Base-by-base conservation (phyloP, 2,113 vertebrate species). In the Pseudopodoces humilis region DNA sequence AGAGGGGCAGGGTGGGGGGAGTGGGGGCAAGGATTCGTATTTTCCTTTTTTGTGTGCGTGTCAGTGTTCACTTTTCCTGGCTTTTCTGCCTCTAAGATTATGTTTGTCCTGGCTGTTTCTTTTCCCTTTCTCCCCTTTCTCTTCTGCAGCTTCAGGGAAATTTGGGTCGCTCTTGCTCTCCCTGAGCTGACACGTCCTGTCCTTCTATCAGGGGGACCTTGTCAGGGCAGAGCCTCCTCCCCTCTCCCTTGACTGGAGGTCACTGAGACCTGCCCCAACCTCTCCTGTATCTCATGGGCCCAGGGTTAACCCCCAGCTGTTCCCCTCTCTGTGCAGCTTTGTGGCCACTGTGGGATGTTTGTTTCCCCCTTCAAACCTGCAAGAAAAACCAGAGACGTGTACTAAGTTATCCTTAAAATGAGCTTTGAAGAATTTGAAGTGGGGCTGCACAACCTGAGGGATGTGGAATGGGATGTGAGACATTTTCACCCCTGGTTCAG, bases 401-500 rank as follows among this genome's bases (percentile, higher is more conserved):
- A 21, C 10, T 28, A 35, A 94, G 19, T 44, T 50, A 56, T 52
- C 13, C 20, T 78, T 65, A 41, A 82, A 89, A 31, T n/a, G 8
- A 46, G 46, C 82, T 50, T 44, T 59, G 59, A 69, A 65, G 46
- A 52, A 31, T 23, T 63, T 89, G 24, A 64, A 83, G 52, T 53
- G 31, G 27, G 41, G 27, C 68, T 78, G 56, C 24, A 37, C 58
- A 58, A 64, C 58, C 52, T 4, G 11, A 63, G 44, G 15, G 44
- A 74, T 31, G 22, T 77, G 68, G 59, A 92, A 88, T 5, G n/a
- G 87, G 58, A 79, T 91, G 81, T 52, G 76, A 70, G 82, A 90
- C 10, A 13, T 88, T 91, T 93, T 88, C 84, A 86, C 87, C 70
- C 83, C 69, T 95, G 56, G 53, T 69, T 95, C 72, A 14, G 58